phyloP scores from a whole-genome alignment of 2,797 vertebrate species.

The Coluber constrictor region DNA sequence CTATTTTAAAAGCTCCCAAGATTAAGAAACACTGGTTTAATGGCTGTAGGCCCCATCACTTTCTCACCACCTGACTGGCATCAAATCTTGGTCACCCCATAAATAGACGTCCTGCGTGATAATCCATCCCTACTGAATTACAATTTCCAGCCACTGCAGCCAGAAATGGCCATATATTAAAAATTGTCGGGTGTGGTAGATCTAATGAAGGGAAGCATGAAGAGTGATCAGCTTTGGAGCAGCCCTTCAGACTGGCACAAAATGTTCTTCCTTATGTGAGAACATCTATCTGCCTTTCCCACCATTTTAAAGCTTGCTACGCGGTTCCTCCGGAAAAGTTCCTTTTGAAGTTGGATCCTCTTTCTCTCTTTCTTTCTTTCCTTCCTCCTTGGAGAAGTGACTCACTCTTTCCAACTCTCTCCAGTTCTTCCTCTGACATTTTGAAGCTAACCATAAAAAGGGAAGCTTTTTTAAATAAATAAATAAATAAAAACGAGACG shows the following conservation, averaged over 20 bases:
- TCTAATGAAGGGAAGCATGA: background rate
- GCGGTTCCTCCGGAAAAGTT: background rate
- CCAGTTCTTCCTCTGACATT: background rate
- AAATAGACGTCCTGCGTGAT: background rate
- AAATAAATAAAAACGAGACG: background rate
- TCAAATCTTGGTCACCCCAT: background rate
- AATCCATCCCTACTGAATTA: background rate
- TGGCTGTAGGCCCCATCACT: background rate
- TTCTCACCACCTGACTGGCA: background rate
- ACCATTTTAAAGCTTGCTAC: background rate
- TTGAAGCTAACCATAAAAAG: background rate
- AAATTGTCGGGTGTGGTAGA: background rate
- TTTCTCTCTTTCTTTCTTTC: background rate
- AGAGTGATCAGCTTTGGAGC: background rate
- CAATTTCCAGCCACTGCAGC: background rate
- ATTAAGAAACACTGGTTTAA: background rate
- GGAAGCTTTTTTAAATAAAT: background rate
- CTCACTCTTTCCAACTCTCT: background rate
- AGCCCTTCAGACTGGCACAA: background rate
- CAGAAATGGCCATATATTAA: background rate
- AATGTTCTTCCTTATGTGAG: background rate
- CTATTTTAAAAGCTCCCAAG: too few relatives aligned
- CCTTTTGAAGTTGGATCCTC: background rate
- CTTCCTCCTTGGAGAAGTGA: background rate
- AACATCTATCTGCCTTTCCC: background rate